A percentile compares a stretch with the other conserved stretches of the same genome.
Conservation (phyloP, 37 sponge, comb jelly and placozoan species). For the Axinella damicornis region DNA sequence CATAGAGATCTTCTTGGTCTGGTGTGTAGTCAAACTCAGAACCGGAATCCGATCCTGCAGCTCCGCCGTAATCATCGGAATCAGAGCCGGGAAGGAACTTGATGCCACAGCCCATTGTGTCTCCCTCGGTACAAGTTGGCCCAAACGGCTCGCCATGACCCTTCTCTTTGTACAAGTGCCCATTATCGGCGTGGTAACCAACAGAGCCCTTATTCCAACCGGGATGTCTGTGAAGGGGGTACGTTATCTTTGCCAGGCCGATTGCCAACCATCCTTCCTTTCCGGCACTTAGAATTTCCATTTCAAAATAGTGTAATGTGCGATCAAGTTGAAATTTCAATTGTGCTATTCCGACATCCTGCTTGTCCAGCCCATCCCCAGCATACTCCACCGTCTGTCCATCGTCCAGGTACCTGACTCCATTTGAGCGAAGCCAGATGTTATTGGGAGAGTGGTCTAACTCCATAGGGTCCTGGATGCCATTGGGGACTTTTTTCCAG, state of each 20-base stretch:
- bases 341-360: slow-evolving; percentile 81
- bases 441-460: slow-evolving; percentile 37
- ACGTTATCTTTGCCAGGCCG: slow-evolving; percentile 73
- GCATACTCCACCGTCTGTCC: slow-evolving; percentile 68
- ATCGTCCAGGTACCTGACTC: slow-evolving; percentile 53
- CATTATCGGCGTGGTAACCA: slow-evolving; percentile 86
- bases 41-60: background rate
- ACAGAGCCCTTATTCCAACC: slow-evolving; percentile 78
- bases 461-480: slow-evolving; percentile 52
- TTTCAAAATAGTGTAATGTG: slow-evolving; percentile 83
- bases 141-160: slow-evolving; percentile 75
- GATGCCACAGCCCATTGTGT: slow-evolving; percentile 84
- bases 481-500: slow-evolving; percentile 31
- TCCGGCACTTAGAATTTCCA: slow-evolving; percentile 70
- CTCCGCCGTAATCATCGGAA: background rate
- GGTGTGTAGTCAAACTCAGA: slow-evolving; percentile 26
- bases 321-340: slow-evolving; percentile 34
- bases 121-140: slow-evolving; percentile 60
- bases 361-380: slow-evolving; percentile 54
- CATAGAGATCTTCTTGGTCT: background rate
- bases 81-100: slow-evolving; percentile 21
- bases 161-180: slow-evolving; percentile 65
- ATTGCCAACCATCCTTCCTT: slow-evolving; percentile 77
- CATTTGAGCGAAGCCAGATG: slow-evolving; percentile 77
- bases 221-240: slow-evolving; percentile 74